Base-by-base conservation (phyloP, 2,888 invertebrate genomes). In the Coelinius sp. region DNA sequence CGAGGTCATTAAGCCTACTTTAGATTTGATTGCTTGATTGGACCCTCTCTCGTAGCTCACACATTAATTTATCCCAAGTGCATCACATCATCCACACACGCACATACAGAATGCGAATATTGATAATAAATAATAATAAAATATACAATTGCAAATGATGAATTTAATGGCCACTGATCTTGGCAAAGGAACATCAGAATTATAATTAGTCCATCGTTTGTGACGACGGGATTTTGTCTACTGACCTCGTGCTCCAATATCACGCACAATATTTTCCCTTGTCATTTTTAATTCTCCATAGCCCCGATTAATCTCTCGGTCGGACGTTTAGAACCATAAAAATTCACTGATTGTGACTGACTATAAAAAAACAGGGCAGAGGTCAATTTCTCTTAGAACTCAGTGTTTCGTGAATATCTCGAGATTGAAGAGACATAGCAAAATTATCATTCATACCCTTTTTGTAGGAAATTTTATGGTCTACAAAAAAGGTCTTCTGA, bases 1-100 rank as follows among this genome's bases (percentile, higher is more conserved):
- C 77, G 76, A 72, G 75, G 65, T 77, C 76, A 77, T 82, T 80
- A 78, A 79, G 75, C 74, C 65, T 73, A 76, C 73, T 76, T 81
- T 80, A 74, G 68, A 53, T 76, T 80, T 79, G 76, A 80, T 82
- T 79, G 63, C 70, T 77, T 75, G 80, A 82, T 81, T 79, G 76
- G 74, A 72, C 75, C 76, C 76, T 77, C 77, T n/a, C 38, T 78
- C 67, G 66, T 73, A 14, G 68, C 53, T 38, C 56, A 46, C 62
- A 38, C 64, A 14, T 41, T 52, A 10, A 65, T 24, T 12, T 53
- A 38, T 41, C 35, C 31, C 46, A 70, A 70, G 52, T 63, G 49
- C 70, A 67, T n/a, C 59, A 56, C 66, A 41, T 38, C 72, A 63
- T 49, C 65, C 22, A 31, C 69, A 65, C 67, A 70, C 64, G 59